phyloP scores from a whole-genome alignment of 2,797 vertebrate species.

The Micrastur ruficollis region DNA sequence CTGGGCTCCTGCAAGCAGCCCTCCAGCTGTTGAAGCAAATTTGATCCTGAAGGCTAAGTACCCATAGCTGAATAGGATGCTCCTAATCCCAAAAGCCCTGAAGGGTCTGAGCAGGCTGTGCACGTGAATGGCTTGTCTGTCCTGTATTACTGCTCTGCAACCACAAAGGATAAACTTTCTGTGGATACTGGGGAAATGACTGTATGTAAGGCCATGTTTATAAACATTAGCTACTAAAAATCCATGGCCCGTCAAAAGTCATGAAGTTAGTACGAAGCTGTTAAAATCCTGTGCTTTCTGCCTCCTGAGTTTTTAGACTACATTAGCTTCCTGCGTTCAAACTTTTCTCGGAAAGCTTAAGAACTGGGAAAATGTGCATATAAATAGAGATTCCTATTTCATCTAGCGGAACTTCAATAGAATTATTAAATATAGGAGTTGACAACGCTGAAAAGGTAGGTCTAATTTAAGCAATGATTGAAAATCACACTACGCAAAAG shows the following conservation, averaged over 20 bases:
- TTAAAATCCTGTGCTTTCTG: neutral
- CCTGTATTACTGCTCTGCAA: neutral
- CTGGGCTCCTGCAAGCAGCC: neutral
- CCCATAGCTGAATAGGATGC: neutral
- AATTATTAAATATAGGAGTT: neutral
- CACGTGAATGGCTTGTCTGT: neutral
- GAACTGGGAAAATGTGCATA: neutral
- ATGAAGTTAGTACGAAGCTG: neutral
- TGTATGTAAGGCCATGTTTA: neutral
- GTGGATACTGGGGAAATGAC: neutral
- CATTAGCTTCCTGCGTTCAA: neutral
- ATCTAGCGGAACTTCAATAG: constrained; percentile 1
- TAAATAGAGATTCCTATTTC: neutral
- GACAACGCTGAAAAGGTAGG: neutral
- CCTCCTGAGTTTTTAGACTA: neutral
- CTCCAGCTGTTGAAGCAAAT: neutral
- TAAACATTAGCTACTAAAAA: neutral
- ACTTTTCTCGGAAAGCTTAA: neutral
- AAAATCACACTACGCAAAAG: neutral
- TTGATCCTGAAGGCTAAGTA: neutral
- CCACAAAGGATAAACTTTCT: neutral
- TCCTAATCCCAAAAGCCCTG: neutral
- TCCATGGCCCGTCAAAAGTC: neutral
- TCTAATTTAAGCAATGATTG: constrained; percentile 38
- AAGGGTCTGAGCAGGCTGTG: neutral